Conservation (phyloP, 1,140 invertebrate species). For the Ganaspis sp. region DNA sequence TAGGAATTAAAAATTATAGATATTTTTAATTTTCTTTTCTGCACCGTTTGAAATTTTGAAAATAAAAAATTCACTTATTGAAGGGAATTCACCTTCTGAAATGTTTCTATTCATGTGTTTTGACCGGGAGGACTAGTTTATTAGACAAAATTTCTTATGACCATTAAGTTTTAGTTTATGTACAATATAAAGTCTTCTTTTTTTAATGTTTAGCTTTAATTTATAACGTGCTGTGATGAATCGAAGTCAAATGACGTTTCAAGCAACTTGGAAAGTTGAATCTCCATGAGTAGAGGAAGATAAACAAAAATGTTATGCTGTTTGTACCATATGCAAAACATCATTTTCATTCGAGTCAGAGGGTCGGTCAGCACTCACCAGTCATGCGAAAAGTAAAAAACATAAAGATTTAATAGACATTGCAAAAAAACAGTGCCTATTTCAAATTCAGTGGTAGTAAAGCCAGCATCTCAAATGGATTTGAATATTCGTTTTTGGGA, state of each 20-base stretch:
- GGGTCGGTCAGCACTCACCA: not conserved
- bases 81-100: too few species aligned
- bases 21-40: too few species aligned
- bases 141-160: too few species aligned
- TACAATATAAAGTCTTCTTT: too few species aligned
- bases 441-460: not conserved
- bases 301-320: not conserved
- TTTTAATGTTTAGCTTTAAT: conserved; percentile 8
- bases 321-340: not conserved
- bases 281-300: not conserved
- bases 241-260: not conserved
- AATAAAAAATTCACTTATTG: too few species aligned
- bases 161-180: too few species aligned
- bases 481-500: conserved; percentile 44
- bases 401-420: not conserved
- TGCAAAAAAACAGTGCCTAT: not conserved
- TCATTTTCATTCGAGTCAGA: not conserved
- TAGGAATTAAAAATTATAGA: too few species aligned
- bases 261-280: not conserved
- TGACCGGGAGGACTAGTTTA: too few species aligned
- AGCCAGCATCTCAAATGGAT: conserved; percentile 35
- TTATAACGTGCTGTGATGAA: not conserved
- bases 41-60: too few species aligned
- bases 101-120: too few species aligned
- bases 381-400: not conserved